A percentile compares a stretch with the other conserved stretches of the same genome.
These are phyloP conservation scores for Ramphastos sulfuratus DNA, from an alignment of 2,113 vertebrate genomes.

Conservation along the genomic window DNA sequence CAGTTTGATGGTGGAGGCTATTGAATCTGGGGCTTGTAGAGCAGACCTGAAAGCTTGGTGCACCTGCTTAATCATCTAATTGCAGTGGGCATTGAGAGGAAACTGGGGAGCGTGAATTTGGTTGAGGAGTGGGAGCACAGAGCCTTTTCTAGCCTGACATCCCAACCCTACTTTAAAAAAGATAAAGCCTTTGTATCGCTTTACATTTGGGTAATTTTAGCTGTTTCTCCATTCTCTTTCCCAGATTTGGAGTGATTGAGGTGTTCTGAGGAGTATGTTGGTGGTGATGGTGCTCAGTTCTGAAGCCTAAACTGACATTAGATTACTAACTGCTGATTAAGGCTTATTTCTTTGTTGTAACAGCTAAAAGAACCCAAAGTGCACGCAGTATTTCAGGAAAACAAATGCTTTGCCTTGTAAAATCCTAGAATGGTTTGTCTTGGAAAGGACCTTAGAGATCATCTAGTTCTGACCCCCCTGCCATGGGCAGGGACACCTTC, in stretches of 20 bases:
- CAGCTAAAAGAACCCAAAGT: not conserved
- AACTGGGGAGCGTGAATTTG: not conserved
- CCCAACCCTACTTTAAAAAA: not conserved
- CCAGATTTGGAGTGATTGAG: not conserved
- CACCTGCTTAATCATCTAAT: constrained; percentile 44
- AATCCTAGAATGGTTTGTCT: too few species aligned
- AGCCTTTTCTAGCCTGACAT: not conserved
- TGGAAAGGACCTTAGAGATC: not conserved
- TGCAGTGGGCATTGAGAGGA: not conserved
- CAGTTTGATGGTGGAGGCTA: not conserved
- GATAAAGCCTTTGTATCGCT: not conserved
- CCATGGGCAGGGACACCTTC: not conserved
- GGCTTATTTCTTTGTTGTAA: not conserved
- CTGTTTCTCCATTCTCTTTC: accelerated
- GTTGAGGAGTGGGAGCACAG: not conserved
- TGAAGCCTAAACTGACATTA: not conserved
- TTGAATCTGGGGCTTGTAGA: not conserved
- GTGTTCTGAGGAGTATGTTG: not conserved
- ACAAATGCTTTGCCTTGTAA: not conserved
- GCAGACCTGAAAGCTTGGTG: not conserved
- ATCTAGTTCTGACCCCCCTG: not conserved
- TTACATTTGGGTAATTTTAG: not conserved
- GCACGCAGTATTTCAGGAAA: accelerated
- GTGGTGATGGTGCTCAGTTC: not conserved
- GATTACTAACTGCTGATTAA: not conserved